These are phyloP conservation scores for Lasioglossum lativentre DNA, from an alignment of 2,888 invertebrate species.

Conservation along the genomic window DNA sequence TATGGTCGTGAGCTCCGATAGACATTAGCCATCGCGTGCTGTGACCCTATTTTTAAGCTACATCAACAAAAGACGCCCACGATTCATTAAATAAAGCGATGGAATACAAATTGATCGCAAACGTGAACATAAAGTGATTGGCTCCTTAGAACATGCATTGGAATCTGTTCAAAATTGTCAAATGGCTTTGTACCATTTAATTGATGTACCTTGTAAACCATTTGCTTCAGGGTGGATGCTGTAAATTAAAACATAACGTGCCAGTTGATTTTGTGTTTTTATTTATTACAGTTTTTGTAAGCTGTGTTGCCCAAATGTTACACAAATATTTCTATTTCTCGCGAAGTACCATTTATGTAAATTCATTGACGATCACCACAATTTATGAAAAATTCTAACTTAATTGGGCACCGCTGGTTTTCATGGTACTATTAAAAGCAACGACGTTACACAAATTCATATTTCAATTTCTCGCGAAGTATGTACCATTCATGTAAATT, in stretches of 20 bases:
- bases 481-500: too few relatives aligned
- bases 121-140: neutral
- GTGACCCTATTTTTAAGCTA: neutral
- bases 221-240: too few relatives aligned
- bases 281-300: neutral
- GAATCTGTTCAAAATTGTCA: neutral
- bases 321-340: neutral
- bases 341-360: neutral
- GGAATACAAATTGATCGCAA: neutral
- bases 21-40: conserved; percentile 69
- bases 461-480: too few relatives aligned
- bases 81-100: neutral
- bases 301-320: neutral
- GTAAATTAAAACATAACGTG: neutral
- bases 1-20: conserved; percentile 18
- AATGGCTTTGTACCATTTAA: neutral
- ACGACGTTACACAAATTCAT: too few relatives aligned
- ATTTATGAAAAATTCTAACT: too few relatives aligned
- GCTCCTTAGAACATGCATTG: neutral
- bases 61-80: neutral
- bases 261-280: neutral
- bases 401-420: too few relatives aligned
- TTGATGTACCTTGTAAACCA: too few relatives aligned
- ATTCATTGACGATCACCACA: too few relatives aligned
- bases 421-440: too few relatives aligned